Evolutionary conservation across 2,797 vertebrate genomes (phyloP), one percentile per base, ranked within the genome.

Genomic region (Lates japonicus): DNA sequence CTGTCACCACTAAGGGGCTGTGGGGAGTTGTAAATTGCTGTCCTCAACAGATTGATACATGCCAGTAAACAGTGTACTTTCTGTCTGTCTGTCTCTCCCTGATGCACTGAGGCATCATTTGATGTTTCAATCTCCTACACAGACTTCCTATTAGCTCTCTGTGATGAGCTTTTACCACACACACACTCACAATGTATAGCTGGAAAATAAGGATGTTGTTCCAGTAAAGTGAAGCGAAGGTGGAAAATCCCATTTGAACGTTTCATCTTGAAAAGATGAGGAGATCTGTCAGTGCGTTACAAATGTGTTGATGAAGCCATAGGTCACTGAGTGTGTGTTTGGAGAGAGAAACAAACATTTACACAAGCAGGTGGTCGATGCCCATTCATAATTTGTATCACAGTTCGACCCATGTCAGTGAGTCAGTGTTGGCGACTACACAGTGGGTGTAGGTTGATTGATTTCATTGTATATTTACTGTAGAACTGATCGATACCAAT

Each of bases 1-100:
- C 19, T 52, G 16, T 22, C 19, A 60, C 88, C 90, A 92, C 80
- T 83, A 84, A 88, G 83, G 62, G 85, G 87, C 79, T 72, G 70
- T 35, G 72, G 31, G 35, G 51, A 65, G 63, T 68, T 55, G 39
- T 65, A 20, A n/a, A 78, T 46, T 41, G 61, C 61, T 76, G 49
- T 57, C 59, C 46, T 58, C 7, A 44, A 42, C 41, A 58, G 62
- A 64, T 63, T 77, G 87, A 88, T 64, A 66, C 82, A 54, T 69
- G 61, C 63, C 70, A 72, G 70, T 64, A 75, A 89, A 75, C 54
- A 7, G 22, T 60, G 58, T 19, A 19, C 51, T 70, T 19, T 37
- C 54, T 74, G 52, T 79, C 70, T 62, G 67, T 80, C 66, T 39
- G 42, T 42, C 60, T 63, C 48, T 70, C 46, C 19, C 33, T 35